Base-by-base conservation (phyloP, 2,113 vertebrate species). In the Sula dactylatra region DNA sequence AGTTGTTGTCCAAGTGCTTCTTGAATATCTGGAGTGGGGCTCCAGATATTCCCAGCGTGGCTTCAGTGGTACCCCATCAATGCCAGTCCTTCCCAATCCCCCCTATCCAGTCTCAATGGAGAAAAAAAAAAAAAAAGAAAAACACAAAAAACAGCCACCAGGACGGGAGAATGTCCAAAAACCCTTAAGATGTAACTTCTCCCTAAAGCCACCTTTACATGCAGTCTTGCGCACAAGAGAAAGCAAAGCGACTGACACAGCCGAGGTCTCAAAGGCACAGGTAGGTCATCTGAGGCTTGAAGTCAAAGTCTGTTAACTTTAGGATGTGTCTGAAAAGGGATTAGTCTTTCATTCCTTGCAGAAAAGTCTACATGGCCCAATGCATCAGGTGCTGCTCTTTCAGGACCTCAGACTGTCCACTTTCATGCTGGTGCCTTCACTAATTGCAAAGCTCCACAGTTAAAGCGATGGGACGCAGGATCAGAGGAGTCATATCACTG, bases 381-480 rank as follows among this genome's bases (percentile, higher is more conserved):
- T 34, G 18, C 42, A 64, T 25, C 89, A 76, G 62, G 81, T 64
- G 25, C 59, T 71, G 66, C 72, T 84, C 69, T 67, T 85, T 22
- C 14, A 65, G 49, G 34, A 74, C 13, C 42, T 82, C 83, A 72
- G 69, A n/a, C 5, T 34, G 44, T 36, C 19, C 10, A 9, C 72
- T n/a, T 26, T 55, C 13, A 17, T 24, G 73, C 65, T 47, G 61
- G 44, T 85, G 89, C 32, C 54, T 66, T 76, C 64, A 29, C 44
- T 69, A 54, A 12, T 3, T 40, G 36, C 83, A 54, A 69, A 91
- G 54, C 32, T 44, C 65, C 42, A 22, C 0, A 0, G 21, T 7
- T 34, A 82, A 88, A 76, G 38, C 1, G 5, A 55, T 34, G 52
- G 82, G 80, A 21, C 0, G 0, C 0, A 9, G 72, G 64, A 62